Base-by-base conservation (phyloP, 2,113 vertebrate genomes). In the Micromys minutus region DNA sequence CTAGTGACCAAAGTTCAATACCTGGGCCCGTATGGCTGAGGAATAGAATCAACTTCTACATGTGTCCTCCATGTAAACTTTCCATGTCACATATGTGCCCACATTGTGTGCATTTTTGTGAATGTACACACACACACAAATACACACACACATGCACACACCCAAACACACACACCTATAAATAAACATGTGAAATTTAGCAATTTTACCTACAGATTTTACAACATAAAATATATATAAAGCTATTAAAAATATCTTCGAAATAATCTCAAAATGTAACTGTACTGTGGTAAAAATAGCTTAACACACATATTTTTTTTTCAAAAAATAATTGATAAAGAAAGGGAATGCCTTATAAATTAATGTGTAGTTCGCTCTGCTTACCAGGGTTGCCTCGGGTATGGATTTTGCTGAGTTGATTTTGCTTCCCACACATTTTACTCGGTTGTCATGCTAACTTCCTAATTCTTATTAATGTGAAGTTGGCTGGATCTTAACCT, bases 391-490 rank as follows among this genome's bases (percentile, higher is more conserved):
- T 87, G 88, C 57, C 47, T 89, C 36, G 42, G 17, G 26, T 77
- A 11, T 72, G 2, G 84, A 31, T 91, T 90, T 93, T 72, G 11
- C 34, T 83, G 65, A 93, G 31, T 80, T 59, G 86, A 2, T 72
- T 96, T 93, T 95, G 42, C 21, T 95, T 86, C 52, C 52, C 94
- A 39, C 86, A 84, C 17, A 89, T 95, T 95, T 95, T 52, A 93
- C 8, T 93, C 74, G 63, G 83, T 95, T 97, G 84, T 84, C 79
- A 95, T 89, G 84, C 45, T 63, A 74, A 86, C 77, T 21, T 89
- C 22, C 31, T 17, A 39, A 11, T 89, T 95, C 57, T 93, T 93
- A 76, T 77, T 95, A 96, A 96, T 84, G 39, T 89, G 87, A 94
- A 95, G 61, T 89, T 76, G 45, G 29, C 59, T 80, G 26, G 17